These are phyloP conservation scores for Podocnemis expansa DNA, from an alignment of 2,113 vertebrate genomes.

Conservation along the genomic window DNA sequence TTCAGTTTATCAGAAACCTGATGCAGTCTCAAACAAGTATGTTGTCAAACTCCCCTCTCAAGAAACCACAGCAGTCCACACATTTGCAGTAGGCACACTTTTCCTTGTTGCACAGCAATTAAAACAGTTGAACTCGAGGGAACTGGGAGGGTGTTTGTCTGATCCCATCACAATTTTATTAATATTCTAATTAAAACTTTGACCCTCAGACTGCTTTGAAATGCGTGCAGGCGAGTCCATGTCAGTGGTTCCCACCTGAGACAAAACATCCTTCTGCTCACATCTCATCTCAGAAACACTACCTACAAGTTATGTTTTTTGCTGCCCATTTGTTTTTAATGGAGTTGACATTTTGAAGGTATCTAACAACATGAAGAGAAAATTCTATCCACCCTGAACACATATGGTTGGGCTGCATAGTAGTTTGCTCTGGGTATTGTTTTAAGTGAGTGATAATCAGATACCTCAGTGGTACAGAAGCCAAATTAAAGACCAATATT, in stretches of 20 bases:
- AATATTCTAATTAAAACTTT: neutral
- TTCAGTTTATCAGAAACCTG: conserved; percentile 15
- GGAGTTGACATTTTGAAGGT: neutral
- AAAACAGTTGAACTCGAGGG: neutral
- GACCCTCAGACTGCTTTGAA: neutral
- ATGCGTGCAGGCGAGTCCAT: neutral
- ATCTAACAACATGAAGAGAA: neutral
- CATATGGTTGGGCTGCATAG: neutral
- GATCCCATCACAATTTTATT: neutral
- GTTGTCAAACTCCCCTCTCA: conserved; percentile 24
- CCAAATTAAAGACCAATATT: neutral
- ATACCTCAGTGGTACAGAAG: neutral
- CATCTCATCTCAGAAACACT: neutral
- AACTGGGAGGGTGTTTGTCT: neutral
- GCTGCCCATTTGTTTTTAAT: neutral
- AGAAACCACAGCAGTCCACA: neutral
- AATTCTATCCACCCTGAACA: neutral
- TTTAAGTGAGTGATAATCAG: neutral
- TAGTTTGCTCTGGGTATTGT: neutral
- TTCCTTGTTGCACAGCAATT: neutral
- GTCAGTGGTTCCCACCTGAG: neutral
- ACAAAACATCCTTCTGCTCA: neutral
- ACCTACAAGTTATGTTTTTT: neutral
- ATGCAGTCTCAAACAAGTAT: conserved; percentile 15
- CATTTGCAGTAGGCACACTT: conserved; percentile 16